phyloP scores from a whole-genome alignment of 2,797 vertebrate genomes.

The Aulostomus chinensis region DNA sequence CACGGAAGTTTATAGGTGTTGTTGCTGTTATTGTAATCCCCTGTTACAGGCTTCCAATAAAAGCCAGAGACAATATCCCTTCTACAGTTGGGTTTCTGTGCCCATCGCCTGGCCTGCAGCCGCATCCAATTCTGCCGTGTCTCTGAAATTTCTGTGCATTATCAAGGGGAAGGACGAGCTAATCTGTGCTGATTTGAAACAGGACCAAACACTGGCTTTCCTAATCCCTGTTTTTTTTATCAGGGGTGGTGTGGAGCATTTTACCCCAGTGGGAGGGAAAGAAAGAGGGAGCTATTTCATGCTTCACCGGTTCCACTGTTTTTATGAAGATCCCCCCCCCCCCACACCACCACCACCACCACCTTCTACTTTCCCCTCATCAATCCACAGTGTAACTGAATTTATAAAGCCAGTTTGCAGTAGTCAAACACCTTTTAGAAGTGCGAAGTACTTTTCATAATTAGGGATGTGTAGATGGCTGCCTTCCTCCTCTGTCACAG shows the following conservation, averaged over 20 bases:
- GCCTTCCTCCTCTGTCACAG: constrained; percentile 47
- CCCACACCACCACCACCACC: not conserved
- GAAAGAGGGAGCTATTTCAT: constrained; percentile 81
- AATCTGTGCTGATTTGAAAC: constrained; percentile 84
- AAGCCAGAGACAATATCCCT: constrained; percentile 72
- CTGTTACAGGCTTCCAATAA: constrained; percentile 69
- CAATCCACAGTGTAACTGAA: constrained; percentile 60
- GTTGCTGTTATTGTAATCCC: constrained; percentile 64
- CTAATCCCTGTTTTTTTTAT: constrained; percentile 79
- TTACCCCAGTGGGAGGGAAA: constrained; percentile 69
- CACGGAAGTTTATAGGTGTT: constrained; percentile 58
- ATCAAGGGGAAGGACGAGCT: constrained; percentile 75
- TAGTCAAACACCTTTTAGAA: constrained; percentile 56
- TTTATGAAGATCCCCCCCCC: not conserved
- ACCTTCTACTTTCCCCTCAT: too few species aligned
- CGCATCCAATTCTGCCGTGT: constrained; percentile 57
- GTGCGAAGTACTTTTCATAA: constrained; percentile 63
- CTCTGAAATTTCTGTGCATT: constrained; percentile 68
- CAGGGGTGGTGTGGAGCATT: constrained; percentile 68
- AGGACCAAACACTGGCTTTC: constrained; percentile 74
- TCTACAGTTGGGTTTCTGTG: constrained; percentile 56
- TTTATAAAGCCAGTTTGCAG: constrained; percentile 63
- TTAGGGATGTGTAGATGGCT: constrained; percentile 63
- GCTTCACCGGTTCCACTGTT: constrained; percentile 55
- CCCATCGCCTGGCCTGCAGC: constrained; percentile 53